phyloP scores from a whole-genome alignment of 1,140 invertebrate species.

The Heliconius melpomene region DNA sequence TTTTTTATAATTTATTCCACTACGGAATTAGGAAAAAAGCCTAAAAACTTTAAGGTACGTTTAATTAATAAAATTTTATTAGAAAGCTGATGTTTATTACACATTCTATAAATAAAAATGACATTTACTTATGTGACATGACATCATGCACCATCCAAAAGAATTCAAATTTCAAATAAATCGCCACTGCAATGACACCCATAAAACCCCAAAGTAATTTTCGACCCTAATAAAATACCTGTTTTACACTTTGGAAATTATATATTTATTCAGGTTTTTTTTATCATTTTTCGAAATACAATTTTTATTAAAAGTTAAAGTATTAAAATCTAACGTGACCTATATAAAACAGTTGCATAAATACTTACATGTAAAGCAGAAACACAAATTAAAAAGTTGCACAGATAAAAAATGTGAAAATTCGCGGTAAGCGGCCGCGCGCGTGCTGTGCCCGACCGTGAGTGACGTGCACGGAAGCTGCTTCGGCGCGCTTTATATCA shows the following conservation, averaged over 20 bases:
- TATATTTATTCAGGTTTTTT: background rate
- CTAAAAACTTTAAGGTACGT: no score
- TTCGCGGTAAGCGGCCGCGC: slow-evolving; percentile 61
- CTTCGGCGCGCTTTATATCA: slow-evolving; percentile 64
- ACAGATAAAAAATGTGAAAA: slow-evolving; percentile 55
- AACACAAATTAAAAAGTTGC: slow-evolving; percentile 57
- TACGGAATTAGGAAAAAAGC: no score
- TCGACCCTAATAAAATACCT: background rate
- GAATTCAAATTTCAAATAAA: slow-evolving; percentile 25
- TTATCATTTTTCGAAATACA: background rate
- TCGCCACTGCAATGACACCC: slow-evolving; percentile 6
- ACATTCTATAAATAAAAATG: no score
- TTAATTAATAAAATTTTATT: no score
- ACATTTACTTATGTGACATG: background rate
- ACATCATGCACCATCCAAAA: slow-evolving; percentile 4
- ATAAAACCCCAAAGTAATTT: slow-evolving; percentile 33
- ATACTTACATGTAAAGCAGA: slow-evolving; percentile 49
- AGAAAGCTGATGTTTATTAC: no score
- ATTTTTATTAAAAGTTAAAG: background rate
- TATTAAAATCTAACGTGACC: background rate
- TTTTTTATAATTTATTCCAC: no score
- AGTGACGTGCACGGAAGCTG: slow-evolving; percentile 74
- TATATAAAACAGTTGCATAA: slow-evolving; percentile 5
- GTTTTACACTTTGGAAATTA: background rate
- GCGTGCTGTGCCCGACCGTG: slow-evolving; percentile 55